Evolutionary conservation across 1,140 invertebrate species (phyloP).

Genomic region (Parapsyche elsis): DNA sequence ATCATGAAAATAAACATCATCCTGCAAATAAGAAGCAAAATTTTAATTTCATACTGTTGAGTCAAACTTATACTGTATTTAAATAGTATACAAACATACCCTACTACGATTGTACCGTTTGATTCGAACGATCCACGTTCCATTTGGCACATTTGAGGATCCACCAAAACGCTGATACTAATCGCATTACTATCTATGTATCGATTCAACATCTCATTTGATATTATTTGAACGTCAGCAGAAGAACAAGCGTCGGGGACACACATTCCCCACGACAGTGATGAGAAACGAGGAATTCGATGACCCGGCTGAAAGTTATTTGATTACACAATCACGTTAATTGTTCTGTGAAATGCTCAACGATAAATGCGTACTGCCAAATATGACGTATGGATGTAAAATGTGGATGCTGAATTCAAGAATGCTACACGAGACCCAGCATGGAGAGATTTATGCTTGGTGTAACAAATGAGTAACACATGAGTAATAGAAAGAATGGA

Average conservation of each 20-base stretch:
- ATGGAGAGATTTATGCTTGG: conserved; percentile 44
- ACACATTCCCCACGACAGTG: conserved; percentile 74
- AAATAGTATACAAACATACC: conserved; percentile 58
- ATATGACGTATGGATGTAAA: too few relatives aligned
- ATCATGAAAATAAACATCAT: background rate
- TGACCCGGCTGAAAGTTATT: conserved; percentile 70
- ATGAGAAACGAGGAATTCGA: conserved; percentile 72
- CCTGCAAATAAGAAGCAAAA: conserved; percentile 58
- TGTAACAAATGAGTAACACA: too few relatives aligned
- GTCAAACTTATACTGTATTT: background rate
- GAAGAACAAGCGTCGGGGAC: conserved; percentile 69
- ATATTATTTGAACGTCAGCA: conserved; percentile 69
- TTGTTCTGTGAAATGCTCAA: too few relatives aligned
- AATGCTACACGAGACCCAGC: too few relatives aligned
- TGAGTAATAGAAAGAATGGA: background rate
- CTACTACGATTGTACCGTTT: conserved; percentile 63
- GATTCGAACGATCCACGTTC: conserved; percentile 59
- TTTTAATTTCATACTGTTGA: conserved; percentile 7
- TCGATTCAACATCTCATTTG: conserved; percentile 62
- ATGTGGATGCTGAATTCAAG: too few relatives aligned
- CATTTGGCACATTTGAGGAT: conserved; percentile 72
- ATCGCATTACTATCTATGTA: conserved; percentile 57
- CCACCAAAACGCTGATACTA: conserved; percentile 67
- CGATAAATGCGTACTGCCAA: too few relatives aligned
- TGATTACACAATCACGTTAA: conserved; percentile 12